Conservation (phyloP, 1,140 invertebrate genomes). For the Triops cancriformis region DNA sequence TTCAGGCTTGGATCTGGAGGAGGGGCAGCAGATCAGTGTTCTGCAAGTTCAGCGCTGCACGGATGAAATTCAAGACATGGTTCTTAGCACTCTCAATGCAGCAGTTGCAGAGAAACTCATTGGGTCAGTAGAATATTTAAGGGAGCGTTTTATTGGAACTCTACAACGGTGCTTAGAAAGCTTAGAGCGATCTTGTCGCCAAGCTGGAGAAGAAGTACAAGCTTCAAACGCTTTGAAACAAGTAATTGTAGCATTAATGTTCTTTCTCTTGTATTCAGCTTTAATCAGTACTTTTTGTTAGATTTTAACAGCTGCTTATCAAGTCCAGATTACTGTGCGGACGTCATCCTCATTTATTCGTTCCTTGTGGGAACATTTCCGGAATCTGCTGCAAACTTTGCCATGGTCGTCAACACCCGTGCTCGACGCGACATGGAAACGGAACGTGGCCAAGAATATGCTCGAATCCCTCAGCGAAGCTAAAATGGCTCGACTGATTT, state of each 20-base stretch:
- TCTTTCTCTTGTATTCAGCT: not conserved
- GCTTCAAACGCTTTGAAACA: constrained; percentile 71
- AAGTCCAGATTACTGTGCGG: constrained; percentile 70
- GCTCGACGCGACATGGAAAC: constrained; percentile 54
- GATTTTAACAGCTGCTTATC: constrained; percentile 70
- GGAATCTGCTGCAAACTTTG: constrained; percentile 50
- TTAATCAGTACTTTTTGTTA: constrained; percentile 31
- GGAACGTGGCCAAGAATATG: constrained; percentile 60
- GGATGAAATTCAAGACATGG: constrained; percentile 68
- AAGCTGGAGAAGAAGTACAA: constrained; percentile 40
- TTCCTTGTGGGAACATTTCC: constrained; percentile 64
- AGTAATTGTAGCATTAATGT: constrained; percentile 33
- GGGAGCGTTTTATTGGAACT: constrained; percentile 72
- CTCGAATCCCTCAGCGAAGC: constrained; percentile 60
- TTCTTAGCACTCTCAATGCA: constrained; percentile 62
- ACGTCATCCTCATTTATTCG: constrained; percentile 65
- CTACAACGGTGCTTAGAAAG: constrained; percentile 60
- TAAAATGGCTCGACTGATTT: constrained; percentile 65
- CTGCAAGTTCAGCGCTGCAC: constrained; percentile 42
- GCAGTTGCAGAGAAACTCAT: constrained; percentile 71
- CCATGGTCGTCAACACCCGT: constrained; percentile 29
- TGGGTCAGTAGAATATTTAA: constrained; percentile 63
- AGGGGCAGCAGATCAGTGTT: not conserved
- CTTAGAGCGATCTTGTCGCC: constrained; percentile 45
- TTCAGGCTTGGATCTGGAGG: not conserved